These are phyloP conservation scores for Neodon shergylaensis DNA, from an alignment of 2,113 vertebrate species.

Conservation along the genomic window DNA sequence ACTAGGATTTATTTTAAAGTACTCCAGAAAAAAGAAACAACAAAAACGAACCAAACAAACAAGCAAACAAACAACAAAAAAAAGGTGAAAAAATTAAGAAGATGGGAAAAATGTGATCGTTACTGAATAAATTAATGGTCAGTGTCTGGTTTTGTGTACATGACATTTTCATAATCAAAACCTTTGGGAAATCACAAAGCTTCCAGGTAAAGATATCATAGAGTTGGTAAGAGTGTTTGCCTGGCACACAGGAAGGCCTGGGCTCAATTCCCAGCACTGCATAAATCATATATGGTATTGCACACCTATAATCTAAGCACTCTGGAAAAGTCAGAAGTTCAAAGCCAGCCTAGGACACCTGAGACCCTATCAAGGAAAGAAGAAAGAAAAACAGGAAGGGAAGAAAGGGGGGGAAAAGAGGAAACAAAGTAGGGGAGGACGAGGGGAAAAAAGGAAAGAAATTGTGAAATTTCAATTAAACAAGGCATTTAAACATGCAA, in stretches of 20 bases:
- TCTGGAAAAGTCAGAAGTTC: not conserved
- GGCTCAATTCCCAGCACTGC: not conserved
- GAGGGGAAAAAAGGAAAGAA: not conserved
- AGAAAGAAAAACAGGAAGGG: not conserved
- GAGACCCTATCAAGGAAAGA: not conserved
- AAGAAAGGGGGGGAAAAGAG: not conserved
- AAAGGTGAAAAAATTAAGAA: not conserved
- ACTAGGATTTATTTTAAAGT: not conserved
- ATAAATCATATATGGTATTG: not conserved
- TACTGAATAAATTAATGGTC: not conserved
- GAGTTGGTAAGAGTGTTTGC: not conserved
- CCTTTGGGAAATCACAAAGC: not conserved
- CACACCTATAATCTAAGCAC: not conserved
- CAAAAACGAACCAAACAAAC: not conserved
- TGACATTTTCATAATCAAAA: not conserved
- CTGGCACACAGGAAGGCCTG: not conserved
- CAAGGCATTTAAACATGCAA: not conserved
- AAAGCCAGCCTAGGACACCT: not conserved
- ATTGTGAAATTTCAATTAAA: not conserved
- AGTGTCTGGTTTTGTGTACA: not conserved
- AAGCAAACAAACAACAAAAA: not conserved
- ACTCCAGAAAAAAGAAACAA: not conserved
- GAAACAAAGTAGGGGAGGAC: not conserved
- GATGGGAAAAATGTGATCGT: not conserved
- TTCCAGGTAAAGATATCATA: not conserved